phyloP scores from a whole-genome alignment of 2,888 invertebrate genomes.

The Bombylius discolor region DNA sequence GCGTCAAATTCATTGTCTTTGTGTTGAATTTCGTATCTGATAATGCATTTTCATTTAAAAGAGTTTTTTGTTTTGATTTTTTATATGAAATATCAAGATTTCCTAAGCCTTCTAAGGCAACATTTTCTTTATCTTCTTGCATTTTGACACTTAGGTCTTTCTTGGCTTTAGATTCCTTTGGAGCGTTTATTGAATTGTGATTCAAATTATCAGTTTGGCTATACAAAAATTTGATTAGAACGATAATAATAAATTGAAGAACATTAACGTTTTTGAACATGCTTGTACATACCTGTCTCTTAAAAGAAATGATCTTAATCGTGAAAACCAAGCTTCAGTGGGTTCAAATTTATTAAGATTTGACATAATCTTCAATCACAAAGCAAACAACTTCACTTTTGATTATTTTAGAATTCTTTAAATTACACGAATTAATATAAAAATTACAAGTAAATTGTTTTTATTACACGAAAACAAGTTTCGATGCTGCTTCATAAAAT shows the following conservation, averaged over 20 bases:
- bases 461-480: no score
- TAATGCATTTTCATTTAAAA: background rate
- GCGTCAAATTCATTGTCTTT: background rate
- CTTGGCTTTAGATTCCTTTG: background rate
- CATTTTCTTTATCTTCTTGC: background rate
- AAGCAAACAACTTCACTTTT: slow-evolving; percentile 1
- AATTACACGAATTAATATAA: no score
- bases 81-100: background rate
- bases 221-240: no score
- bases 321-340: slow-evolving; percentile 26
- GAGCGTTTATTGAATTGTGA: background rate
- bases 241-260: no score
- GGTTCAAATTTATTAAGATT: slow-evolving; percentile 30
- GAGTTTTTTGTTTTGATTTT: background rate
- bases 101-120: background rate
- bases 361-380: slow-evolving; percentile 21
- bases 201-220: background rate
- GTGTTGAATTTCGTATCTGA: background rate
- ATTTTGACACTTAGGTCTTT: background rate
- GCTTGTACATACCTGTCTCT: slow-evolving; percentile 28
- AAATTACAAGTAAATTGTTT: no score
- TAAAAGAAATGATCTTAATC: slow-evolving; percentile 25
- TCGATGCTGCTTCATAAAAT: no score
- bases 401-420: background rate
- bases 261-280: background rate